Conservation (phyloP, 2,888 invertebrate genomes). For the Calliphora vomitoria region DNA sequence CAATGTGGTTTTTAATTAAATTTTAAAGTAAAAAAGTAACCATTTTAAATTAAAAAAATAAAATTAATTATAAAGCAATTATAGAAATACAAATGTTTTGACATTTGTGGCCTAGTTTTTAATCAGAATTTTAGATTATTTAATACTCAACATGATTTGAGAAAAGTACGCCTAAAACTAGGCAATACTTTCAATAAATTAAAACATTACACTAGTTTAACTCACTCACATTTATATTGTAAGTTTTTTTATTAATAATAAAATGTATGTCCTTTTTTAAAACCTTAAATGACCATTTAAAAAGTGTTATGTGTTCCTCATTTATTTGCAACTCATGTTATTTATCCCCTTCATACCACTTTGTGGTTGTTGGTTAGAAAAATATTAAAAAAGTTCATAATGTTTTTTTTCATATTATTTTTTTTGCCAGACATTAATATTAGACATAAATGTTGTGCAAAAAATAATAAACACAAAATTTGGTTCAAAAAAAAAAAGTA, state of each 20-base stretch:
- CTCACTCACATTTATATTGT: no score
- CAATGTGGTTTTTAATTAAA: slow-evolving; percentile 34
- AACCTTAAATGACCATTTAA: not conserved
- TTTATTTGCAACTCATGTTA: not conserved
- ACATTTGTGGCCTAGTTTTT: not conserved
- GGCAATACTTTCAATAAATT: not conserved
- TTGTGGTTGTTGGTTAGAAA: slow-evolving; percentile 6
- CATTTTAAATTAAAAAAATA: not conserved
- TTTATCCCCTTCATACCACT: not conserved
- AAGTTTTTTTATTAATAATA: not conserved
- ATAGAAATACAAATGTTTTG: not conserved
- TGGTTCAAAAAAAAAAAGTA: not conserved
- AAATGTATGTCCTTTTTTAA: not conserved
- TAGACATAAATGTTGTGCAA: not conserved
- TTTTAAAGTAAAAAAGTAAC: not conserved
- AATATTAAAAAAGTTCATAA: slow-evolving; percentile 16
- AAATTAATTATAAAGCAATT: not conserved
- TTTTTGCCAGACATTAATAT: slow-evolving; percentile 2
- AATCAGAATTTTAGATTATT: not conserved
- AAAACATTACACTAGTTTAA: not conserved
- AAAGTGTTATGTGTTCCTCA: not conserved
- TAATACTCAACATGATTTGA: no score
- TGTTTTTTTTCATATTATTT: not conserved
- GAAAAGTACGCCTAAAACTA: no score
- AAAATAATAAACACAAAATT: not conserved